Evolutionary conservation across 2,888 invertebrate species (phyloP), one percentile per base, ranked within the genome.

Genomic region (Stenotaenia linearis): DNA sequence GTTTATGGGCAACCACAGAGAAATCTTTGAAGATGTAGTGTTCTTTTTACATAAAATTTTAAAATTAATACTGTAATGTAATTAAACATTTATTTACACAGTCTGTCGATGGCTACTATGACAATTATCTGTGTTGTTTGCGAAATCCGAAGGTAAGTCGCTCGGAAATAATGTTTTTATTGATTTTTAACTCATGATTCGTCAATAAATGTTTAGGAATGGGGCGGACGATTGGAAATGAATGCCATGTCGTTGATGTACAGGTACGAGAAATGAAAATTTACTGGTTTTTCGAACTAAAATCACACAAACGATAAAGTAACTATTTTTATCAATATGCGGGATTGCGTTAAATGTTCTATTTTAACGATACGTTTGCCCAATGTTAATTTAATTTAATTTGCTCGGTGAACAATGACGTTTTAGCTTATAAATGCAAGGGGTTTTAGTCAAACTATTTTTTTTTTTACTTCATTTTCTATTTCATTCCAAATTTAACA

Each of bases 191-290:
- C n/a, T n/a, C n/a, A n/a, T n/a, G n/a, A n/a, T n/a, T n/a, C n/a
- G n/a, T n/a, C n/a, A n/a, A n/a, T 25, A n/a, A 50, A 2, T 79
- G 74, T 79, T 25, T 77, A 83, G 83, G 91, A 91, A 83, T 91
- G 90, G 89, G 93, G 92, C 80, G 91, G 91, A 32, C 86, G 90
- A 80, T 87, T 90, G 83, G 93, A 93, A 86, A 90, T 93, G 85
- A 88, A 90, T 83, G 92, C 92, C 69, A 89, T 92, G 88, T 91
- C 92, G 83, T 89, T 90, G 82, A 86, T 92, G 82, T 93, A 91
- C 88, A 88, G 90, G 90, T 91, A 89, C 89, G 89, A 85, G 89
- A 85, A 21, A 21, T 32, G 32, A 32, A n/a, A n/a, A n/a, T n/a
- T n/a, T n/a, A n/a, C n/a, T n/a, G n/a, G n/a, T n/a, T n/a, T n/a